Evolutionary conservation across 1,140 invertebrate genomes (phyloP).

Genomic region (Copidosoma floridanum): DNA sequence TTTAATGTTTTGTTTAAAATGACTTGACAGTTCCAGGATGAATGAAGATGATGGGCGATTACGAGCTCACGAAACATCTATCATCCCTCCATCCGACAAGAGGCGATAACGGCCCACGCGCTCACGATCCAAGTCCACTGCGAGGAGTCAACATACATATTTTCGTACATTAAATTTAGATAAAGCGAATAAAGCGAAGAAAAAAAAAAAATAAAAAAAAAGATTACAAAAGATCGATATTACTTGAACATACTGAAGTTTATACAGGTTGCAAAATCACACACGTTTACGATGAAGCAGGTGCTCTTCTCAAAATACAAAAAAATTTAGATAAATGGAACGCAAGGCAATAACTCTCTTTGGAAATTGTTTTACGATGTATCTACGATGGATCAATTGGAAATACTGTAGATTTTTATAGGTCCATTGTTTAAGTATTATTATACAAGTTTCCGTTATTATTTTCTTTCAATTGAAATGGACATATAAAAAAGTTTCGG

Average conservation of each 20-base stretch:
- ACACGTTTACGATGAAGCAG: constrained; percentile 5
- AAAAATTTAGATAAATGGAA: constrained; percentile 1
- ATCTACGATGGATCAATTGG: too few species aligned
- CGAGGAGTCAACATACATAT: constrained; percentile 51
- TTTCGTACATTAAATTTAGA: constrained; percentile 43
- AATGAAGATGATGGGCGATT: constrained; percentile 46
- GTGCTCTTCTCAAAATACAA: constrained; percentile 10
- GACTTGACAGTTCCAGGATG: constrained; percentile 36
- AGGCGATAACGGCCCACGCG: constrained; percentile 59
- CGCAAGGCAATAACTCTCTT: constrained; percentile 2
- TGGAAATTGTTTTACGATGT: too few species aligned
- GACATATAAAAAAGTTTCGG: too few species aligned
- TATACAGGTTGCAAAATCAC: constrained; percentile 11
- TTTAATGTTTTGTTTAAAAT: constrained; percentile 19
- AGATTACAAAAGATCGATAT: not conserved
- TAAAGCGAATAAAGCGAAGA: too few species aligned
- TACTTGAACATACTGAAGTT: not conserved
- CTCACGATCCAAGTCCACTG: constrained; percentile 57
- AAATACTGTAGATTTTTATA: too few species aligned
- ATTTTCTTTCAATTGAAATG: too few species aligned
- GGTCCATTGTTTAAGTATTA: too few species aligned
- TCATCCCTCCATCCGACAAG: constrained; percentile 58
- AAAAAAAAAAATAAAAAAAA: constrained; percentile 18
- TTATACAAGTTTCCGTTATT: too few species aligned
- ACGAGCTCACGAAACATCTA: constrained; percentile 55